phyloP scores from a whole-genome alignment of 2,797 vertebrate species.

The Pangasius djambal region DNA sequence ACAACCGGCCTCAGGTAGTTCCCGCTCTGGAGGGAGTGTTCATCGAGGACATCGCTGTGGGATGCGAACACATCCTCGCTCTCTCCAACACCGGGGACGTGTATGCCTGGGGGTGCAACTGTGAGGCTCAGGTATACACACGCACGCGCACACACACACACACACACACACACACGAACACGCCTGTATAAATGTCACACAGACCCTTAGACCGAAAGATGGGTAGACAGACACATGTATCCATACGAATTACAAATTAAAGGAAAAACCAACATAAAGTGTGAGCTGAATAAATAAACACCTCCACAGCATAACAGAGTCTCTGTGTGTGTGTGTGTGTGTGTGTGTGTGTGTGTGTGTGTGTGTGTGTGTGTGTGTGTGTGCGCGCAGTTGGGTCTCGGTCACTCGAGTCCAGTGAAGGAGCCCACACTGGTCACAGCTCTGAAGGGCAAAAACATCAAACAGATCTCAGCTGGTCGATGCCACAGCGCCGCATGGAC shows the following conservation, averaged over 20 bases:
- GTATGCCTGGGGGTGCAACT: constrained; percentile 83
- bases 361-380: constrained; percentile 23
- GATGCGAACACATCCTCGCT: constrained; percentile 79
- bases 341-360: constrained; percentile 18
- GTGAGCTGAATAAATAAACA: background rate
- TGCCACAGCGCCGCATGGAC: constrained; percentile 84
- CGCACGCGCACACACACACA: constrained; percentile 16
- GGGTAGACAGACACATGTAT: no score
- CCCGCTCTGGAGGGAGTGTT: constrained; percentile 78
- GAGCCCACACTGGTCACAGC: constrained; percentile 74
- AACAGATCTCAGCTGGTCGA: constrained; percentile 82
- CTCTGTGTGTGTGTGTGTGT: constrained; percentile 18
- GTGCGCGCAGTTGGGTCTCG: constrained; percentile 75
- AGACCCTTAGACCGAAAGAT: background rate
- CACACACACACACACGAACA: constrained; percentile 8
- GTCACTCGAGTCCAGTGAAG: constrained; percentile 77
- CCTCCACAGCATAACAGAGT: no score
- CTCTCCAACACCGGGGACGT: constrained; percentile 78
- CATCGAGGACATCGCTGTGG: constrained; percentile 79
- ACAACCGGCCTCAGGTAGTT: constrained; percentile 77
- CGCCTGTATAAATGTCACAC: background rate
- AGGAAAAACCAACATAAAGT: background rate
- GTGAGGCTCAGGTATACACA: constrained; percentile 77
- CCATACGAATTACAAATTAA: background rate
- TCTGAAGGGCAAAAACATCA: constrained; percentile 78